These are phyloP conservation scores for Caenorhabditis sp. DNA, from an alignment of 2,888 invertebrate species.

Conservation along the genomic window DNA sequence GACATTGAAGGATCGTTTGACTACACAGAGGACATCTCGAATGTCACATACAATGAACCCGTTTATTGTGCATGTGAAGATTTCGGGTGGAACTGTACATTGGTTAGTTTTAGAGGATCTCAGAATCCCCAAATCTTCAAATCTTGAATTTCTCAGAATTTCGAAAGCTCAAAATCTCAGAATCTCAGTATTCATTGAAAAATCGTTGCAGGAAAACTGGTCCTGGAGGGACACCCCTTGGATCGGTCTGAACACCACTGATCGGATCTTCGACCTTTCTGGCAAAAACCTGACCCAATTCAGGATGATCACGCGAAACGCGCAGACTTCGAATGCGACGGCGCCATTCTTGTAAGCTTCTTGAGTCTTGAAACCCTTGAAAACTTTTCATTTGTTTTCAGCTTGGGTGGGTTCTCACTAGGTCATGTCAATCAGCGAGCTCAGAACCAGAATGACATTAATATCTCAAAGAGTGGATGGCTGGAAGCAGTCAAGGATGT, in stretches of 20 bases:
- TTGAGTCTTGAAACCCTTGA: neutral
- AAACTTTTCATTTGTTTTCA: slow-evolving; percentile 22
- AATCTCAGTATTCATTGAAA: neutral
- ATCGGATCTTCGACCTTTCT: slow-evolving; percentile 75
- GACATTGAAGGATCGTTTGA: slow-evolving; percentile 49
- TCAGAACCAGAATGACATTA: slow-evolving; percentile 26
- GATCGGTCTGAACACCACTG: slow-evolving; percentile 75
- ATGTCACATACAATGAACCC: slow-evolving; percentile 71
- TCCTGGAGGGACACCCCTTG: slow-evolving; percentile 66
- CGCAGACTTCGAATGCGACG: slow-evolving; percentile 39
- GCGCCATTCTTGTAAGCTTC: slow-evolving; percentile 61
- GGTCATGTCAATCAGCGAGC: slow-evolving; percentile 71
- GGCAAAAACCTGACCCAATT: slow-evolving; percentile 77
- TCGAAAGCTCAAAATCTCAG: neutral
- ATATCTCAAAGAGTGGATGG: slow-evolving; percentile 67
- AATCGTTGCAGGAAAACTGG: slow-evolving; percentile 71
- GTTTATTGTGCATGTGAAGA: slow-evolving; percentile 72
- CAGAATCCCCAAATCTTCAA: neutral
- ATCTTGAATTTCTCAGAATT: too few species aligned
- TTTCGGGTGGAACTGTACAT: slow-evolving; percentile 78
- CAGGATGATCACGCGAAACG: slow-evolving; percentile 71
- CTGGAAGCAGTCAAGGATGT: slow-evolving; percentile 43
- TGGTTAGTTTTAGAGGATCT: slow-evolving; percentile 28
- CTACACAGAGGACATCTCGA: slow-evolving; percentile 44
- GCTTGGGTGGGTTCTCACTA: slow-evolving; percentile 73